phyloP scores from a whole-genome alignment of 2,888 invertebrate species.

The Drosophila mettleri region DNA sequence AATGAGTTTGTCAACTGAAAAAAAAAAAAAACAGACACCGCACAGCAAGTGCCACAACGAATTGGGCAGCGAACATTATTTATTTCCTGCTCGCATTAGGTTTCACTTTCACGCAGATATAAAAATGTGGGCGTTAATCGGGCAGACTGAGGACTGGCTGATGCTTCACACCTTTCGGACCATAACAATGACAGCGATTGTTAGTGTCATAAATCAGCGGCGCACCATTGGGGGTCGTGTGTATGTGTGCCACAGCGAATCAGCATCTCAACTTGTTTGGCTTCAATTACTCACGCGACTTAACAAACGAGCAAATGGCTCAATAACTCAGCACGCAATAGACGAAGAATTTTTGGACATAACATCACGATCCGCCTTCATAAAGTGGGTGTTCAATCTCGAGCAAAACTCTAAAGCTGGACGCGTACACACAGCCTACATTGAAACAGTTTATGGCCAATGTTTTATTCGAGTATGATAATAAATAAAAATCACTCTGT shows the following conservation, averaged over 20 bases:
- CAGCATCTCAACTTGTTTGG: conserved; percentile 29
- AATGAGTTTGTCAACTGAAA: conserved; percentile 50
- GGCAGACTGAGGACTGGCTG: conserved; percentile 1
- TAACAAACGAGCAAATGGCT: conserved; percentile 43
- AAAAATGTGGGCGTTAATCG: conserved; percentile 12
- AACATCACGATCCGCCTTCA: conserved; percentile 28
- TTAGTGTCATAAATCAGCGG: conserved; percentile 60
- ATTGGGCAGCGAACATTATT: conserved; percentile 30
- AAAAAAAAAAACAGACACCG: conserved; percentile 11
- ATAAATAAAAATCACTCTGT: conserved; percentile 3
- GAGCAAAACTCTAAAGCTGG: conserved; percentile 16
- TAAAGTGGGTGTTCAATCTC: conserved; percentile 40
- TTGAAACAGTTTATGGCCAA: conserved; percentile 23
- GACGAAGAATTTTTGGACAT: conserved; percentile 39
- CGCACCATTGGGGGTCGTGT: conserved; percentile 31
- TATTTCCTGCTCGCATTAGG: conserved; percentile 59
- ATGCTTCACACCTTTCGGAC: conserved; percentile 58
- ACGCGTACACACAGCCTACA: conserved; percentile 14
- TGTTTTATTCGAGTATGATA: conserved; percentile 28
- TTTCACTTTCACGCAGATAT: conserved; percentile 61
- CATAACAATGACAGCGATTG: conserved; percentile 55
- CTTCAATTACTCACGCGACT: conserved; percentile 65
- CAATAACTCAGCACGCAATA: conserved; percentile 66
- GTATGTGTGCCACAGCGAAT: conserved; percentile 22
- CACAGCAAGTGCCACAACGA: conserved; percentile 13